phyloP scores from a whole-genome alignment of 2,113 vertebrate species.

The Apteryx owenii region DNA sequence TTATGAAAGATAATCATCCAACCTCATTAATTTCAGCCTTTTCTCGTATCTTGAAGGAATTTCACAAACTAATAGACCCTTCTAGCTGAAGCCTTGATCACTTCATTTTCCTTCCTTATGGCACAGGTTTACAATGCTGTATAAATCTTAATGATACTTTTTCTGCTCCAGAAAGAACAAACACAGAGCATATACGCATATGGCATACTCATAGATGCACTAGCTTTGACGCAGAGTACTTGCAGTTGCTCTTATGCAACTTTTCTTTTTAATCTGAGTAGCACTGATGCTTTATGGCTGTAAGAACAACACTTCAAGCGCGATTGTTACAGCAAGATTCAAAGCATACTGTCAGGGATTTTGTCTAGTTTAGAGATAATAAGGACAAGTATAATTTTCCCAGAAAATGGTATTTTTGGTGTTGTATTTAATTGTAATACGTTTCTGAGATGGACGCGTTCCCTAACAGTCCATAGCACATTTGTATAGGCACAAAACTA shows the following conservation, averaged over 20 bases:
- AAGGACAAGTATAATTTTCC: not conserved
- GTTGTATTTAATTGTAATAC: not conserved
- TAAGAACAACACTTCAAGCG: not conserved
- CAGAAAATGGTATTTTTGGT: not conserved
- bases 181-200: not conserved
- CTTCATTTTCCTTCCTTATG: not conserved
- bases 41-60: not conserved
- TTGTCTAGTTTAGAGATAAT: not conserved
- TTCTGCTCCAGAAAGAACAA: not conserved
- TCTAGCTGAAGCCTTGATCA: not conserved
- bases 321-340: not conserved
- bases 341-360: not conserved
- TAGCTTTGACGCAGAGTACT: not conserved
- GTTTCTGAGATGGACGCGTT: not conserved
- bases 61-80: not conserved
- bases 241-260: not conserved
- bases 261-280: not conserved
- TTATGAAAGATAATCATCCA: not conserved
- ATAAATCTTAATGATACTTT: not conserved
- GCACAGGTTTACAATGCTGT: not conserved
- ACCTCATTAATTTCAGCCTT: not conserved
- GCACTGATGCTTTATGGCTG: not conserved
- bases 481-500: not conserved
- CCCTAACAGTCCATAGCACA: not conserved
- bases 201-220: not conserved